Percentiles rank a stretch among this genome's conserved stretches.
These are phyloP conservation scores for Drosophila busckii DNA, from an alignment of 1,140 invertebrate species.

Conservation along the genomic window DNA sequence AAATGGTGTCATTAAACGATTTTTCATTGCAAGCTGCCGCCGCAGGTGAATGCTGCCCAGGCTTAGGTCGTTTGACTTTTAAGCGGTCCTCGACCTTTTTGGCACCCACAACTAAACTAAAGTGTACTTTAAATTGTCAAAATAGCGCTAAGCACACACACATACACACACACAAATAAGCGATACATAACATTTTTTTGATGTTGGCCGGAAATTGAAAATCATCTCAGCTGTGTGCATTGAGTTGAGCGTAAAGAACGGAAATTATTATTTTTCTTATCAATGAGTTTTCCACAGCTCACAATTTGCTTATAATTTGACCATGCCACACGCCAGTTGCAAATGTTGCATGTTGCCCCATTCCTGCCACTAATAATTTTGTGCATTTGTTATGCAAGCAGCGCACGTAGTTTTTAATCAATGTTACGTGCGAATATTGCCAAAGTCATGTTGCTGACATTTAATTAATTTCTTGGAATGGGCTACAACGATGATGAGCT, in stretches of 20 bases:
- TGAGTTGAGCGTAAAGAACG: slow-evolving; percentile 35
- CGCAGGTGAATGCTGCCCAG: slow-evolving; percentile 55
- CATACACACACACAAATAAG: too few species aligned
- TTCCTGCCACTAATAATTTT: slow-evolving; percentile 7
- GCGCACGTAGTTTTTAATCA: slow-evolving; percentile 66
- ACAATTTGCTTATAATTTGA: too few species aligned
- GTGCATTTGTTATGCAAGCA: slow-evolving; percentile 49
- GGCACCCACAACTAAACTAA: slow-evolving; percentile 6
- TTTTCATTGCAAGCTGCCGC: slow-evolving; percentile 78
- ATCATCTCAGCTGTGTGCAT: slow-evolving; percentile 50
- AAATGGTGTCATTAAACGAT: slow-evolving; percentile 78
- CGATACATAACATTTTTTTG: slow-evolving; percentile 39
- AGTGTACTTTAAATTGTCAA: slow-evolving; percentile 48
- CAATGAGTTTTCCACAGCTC: slow-evolving; percentile 28
- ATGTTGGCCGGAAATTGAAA: slow-evolving; percentile 66
- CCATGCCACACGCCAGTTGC: too few species aligned
- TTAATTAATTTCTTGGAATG: slow-evolving; percentile 40
- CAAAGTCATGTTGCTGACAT: slow-evolving; percentile 15
- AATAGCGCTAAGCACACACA: too few species aligned
- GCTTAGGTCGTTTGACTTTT: slow-evolving; percentile 42
- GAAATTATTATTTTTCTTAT: slow-evolving; percentile 77
- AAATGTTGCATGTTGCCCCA: slow-evolving; percentile 36
- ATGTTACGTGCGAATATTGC: slow-evolving; percentile 57
- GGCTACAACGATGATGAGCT: too few species aligned
- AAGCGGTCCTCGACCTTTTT: slow-evolving; percentile 56